Conservation (phyloP, 1,140 invertebrate genomes). For the Apis mellifera region Amel_HAv3.1 CM009936.2:8616001-8616500, state of each 20-base stretch:
- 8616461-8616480: conserved; percentile 55
- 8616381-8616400: conserved; percentile 32
- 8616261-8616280: conserved; percentile 16
- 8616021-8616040: neutral
- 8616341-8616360: conserved; percentile 29
- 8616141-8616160: neutral
- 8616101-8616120: neutral
- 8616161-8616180: neutral
- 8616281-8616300: conserved; percentile 29
- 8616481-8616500: conserved; percentile 74
- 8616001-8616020: neutral
- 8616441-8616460: neutral
- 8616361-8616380: conserved; percentile 32
- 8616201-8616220: neutral
- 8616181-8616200: conserved; percentile 1
- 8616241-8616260: conserved; percentile 51
- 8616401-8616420: conserved; percentile 36
- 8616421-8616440: conserved; percentile 2
- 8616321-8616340: conserved; percentile 34
- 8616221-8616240: conserved; percentile 9
- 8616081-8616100: neutral
- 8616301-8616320: conserved; percentile 26
- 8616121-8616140: neutral
- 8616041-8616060: neutral
- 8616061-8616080: neutral